Evolutionary conservation across 53 echinoderm and acorn worm genomes (phyloP).

Genomic region (Echinometra lucunter): DNA sequence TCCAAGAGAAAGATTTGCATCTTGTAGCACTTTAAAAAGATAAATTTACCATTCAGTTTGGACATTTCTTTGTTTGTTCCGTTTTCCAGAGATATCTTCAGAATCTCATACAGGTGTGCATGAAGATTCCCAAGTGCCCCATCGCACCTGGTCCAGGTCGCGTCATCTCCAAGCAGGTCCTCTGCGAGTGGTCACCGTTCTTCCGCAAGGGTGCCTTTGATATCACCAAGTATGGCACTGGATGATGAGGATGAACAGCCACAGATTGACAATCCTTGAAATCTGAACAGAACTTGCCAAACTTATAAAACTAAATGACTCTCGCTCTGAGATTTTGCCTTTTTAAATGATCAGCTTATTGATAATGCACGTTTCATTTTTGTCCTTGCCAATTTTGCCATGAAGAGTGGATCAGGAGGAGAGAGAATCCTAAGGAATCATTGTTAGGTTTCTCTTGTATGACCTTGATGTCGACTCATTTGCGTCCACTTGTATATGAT

Average conservation of each 20-base stretch:
- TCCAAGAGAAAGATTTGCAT: not conserved
- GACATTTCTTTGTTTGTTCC: no score
- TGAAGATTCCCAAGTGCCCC: constrained; percentile 84
- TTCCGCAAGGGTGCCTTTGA: constrained; percentile 98
- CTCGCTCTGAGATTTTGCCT: not conserved
- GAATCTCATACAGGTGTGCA: constrained; percentile 85
- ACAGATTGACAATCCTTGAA: not conserved
- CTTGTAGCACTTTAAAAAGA: not conserved
- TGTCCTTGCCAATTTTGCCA: constrained; percentile 26
- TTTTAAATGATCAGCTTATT: not conserved
- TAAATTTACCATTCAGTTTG: no score
- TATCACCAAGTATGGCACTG: constrained; percentile 89
- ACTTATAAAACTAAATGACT: not conserved
- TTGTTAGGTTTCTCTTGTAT: not conserved
- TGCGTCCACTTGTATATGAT: not conserved
- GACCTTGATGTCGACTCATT: constrained; percentile 6
- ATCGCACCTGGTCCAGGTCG: constrained; percentile 88
- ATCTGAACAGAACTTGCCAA: constrained; percentile 40
- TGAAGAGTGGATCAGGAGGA: not conserved
- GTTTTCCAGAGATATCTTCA: constrained; percentile 90
- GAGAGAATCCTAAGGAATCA: not conserved
- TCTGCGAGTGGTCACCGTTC: constrained; percentile 95
- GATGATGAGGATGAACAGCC: constrained; percentile 64
- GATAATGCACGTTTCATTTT: not conserved
- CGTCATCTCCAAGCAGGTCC: constrained; percentile 90